Evolutionary conservation across 2,113 vertebrate species (phyloP).

Genomic region (Myrmecophaga tridactyla): DNA sequence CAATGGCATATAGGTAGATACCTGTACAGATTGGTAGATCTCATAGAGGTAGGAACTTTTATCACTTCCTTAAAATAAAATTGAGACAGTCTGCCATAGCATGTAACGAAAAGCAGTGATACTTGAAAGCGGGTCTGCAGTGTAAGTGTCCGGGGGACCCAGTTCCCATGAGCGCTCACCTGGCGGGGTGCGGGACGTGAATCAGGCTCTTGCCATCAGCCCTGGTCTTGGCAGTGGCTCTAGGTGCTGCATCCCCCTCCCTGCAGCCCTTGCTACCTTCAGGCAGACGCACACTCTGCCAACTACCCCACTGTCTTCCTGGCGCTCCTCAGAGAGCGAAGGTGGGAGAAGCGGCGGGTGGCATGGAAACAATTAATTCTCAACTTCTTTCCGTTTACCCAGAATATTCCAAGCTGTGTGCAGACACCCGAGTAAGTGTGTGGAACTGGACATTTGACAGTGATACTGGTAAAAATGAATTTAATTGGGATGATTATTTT

Average conservation of each 20-base stretch:
- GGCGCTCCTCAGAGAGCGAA: neutral
- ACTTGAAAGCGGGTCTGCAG: neutral
- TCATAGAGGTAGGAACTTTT: neutral
- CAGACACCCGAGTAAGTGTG: neutral
- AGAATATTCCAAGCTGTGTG: constrained; percentile 47
- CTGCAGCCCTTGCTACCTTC: neutral
- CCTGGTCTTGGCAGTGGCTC: neutral
- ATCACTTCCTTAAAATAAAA: neutral
- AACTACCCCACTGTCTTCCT: constrained; percentile 25
- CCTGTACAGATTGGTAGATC: no score
- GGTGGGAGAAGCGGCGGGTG: neutral
- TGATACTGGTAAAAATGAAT: constrained; percentile 1
- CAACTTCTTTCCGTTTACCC: constrained; percentile 36
- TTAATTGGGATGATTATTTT: neutral
- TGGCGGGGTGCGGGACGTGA: neutral
- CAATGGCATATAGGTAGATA: neutral
- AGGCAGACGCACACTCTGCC: constrained; percentile 26
- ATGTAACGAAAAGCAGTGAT: neutral
- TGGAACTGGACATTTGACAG: constrained; percentile 32
- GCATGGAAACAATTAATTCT: constrained; percentile 64
- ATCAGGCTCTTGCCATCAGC: neutral
- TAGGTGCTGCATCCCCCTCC: neutral
- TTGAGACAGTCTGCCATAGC: neutral
- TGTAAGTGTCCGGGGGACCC: neutral
- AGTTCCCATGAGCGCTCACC: neutral